A percentile compares a stretch with the other conserved stretches of the same genome.
Conservation (phyloP, 2,797 vertebrate species). For the Manis pentadactyla region DNA sequence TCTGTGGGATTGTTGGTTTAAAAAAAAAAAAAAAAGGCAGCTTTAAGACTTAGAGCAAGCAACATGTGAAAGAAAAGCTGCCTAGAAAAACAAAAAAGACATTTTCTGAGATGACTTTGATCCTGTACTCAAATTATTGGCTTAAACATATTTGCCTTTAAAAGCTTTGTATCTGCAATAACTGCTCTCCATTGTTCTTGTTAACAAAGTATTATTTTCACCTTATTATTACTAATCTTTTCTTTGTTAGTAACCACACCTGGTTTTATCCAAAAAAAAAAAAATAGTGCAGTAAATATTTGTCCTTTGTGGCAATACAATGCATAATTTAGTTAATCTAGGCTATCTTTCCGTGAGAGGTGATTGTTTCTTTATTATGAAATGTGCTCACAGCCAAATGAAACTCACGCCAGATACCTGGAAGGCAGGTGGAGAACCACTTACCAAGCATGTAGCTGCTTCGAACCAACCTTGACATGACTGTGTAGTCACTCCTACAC, state of each 20-base stretch:
- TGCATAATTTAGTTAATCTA: constrained; percentile 95
- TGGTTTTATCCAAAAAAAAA: constrained; percentile 90
- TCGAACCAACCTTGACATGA: constrained; percentile 82
- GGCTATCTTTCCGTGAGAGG: constrained; percentile 93
- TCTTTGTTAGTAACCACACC: constrained; percentile 96
- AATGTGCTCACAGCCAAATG: constrained; percentile 93
- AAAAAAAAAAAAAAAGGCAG: not conserved
- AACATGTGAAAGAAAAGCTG: constrained; percentile 79
- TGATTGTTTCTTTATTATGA: constrained; percentile 94
- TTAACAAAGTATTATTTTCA: constrained; percentile 95
- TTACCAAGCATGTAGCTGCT: constrained; percentile 86
- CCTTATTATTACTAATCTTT: constrained; percentile 95
- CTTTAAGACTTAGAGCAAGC: constrained; percentile 65
- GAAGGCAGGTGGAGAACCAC: constrained; percentile 88
- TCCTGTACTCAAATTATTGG: constrained; percentile 84
- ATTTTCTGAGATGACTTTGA: constrained; percentile 85
- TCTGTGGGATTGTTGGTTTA: constrained; percentile 36
- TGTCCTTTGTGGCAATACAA: constrained; percentile 94
- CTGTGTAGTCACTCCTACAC: constrained; percentile 88
- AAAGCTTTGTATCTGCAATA: constrained; percentile 93
- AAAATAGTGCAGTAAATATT: constrained; percentile 91
- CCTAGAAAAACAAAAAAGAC: constrained; percentile 79
- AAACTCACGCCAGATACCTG: constrained; percentile 90
- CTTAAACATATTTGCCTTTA: constrained; percentile 89
- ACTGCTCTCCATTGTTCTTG: constrained; percentile 94